Percentiles rank a stretch among this genome's conserved stretches.
phyloP scores from a whole-genome alignment of 1,140 invertebrate genomes.

The Copidosoma floridanum region DNA sequence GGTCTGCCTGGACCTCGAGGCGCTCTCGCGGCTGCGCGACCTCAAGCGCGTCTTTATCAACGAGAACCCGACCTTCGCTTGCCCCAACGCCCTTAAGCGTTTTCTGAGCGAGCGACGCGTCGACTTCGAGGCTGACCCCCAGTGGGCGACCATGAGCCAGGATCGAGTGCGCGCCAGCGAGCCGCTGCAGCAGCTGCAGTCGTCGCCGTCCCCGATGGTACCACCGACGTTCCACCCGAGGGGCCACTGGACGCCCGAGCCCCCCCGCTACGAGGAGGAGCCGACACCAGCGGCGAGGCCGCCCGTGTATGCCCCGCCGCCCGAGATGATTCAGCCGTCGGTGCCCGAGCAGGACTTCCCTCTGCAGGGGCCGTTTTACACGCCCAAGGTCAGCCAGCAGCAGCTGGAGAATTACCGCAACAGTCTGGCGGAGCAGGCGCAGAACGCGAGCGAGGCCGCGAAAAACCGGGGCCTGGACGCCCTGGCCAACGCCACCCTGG shows the following conservation, averaged over 20 bases:
- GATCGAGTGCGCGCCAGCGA: conserved; percentile 30
- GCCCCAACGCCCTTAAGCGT: conserved; percentile 42
- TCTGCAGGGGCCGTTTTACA: conserved; percentile 32
- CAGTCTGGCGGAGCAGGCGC: not conserved
- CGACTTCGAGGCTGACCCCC: conserved; percentile 39
- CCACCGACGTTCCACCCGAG: conserved; percentile 27
- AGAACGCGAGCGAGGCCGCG: not conserved
- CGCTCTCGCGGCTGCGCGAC: conserved; percentile 34
- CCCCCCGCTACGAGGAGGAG: not conserved
- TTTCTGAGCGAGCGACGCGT: conserved; percentile 37
- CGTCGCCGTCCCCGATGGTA: not conserved
- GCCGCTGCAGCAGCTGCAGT: not conserved
- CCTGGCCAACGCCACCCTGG: not conserved
- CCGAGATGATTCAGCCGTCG: conserved; percentile 27
- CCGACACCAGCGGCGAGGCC: not conserved
- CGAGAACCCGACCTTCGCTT: conserved; percentile 47
- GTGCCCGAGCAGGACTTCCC: conserved; percentile 1
- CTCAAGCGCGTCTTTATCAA: conserved; percentile 44
- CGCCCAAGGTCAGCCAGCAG: conserved; percentile 28
- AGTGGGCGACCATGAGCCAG: conserved; percentile 32
- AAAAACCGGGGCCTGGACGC: not conserved
- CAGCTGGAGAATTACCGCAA: conserved; percentile 37
- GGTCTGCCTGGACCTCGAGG: conserved; percentile 43
- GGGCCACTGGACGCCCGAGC: conserved; percentile 13
- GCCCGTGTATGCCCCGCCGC: not conserved